Evolutionary conservation across 2,888 invertebrate species (phyloP).

Genomic region (Acleris holmiana): DNA sequence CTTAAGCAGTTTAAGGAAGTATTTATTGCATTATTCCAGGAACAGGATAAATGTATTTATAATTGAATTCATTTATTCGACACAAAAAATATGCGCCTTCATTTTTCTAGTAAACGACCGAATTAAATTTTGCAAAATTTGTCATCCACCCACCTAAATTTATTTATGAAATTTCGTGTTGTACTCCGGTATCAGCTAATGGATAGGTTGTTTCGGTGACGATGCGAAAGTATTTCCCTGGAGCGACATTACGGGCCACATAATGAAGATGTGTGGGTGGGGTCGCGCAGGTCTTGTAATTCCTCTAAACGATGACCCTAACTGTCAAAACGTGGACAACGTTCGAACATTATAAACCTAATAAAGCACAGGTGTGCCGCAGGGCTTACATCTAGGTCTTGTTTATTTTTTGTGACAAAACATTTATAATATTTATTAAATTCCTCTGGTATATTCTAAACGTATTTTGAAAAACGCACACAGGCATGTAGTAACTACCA

Average conservation of each 20-base stretch:
- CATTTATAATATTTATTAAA: too few species aligned
- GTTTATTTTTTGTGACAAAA: too few species aligned
- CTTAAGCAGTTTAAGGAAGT: too few species aligned
- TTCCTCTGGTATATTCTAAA: too few species aligned
- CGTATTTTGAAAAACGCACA: too few species aligned
- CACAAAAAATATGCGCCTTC: not conserved
- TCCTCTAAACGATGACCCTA: slow-evolving; percentile 44
- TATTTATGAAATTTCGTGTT: slow-evolving; percentile 28
- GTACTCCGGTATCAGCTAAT: slow-evolving; percentile 39
- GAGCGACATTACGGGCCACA: slow-evolving; percentile 62
- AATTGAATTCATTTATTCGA: too few species aligned
- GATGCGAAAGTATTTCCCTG: slow-evolving; percentile 55
- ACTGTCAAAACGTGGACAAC: slow-evolving; percentile 17
- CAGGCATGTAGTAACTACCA: too few species aligned
- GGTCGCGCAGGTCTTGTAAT: slow-evolving; percentile 55
- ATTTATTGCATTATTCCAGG: too few species aligned
- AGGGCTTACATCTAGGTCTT: not conserved
- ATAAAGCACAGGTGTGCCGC: not conserved
- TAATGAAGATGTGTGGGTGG: slow-evolving; percentile 73
- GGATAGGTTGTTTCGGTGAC: slow-evolving; percentile 42
- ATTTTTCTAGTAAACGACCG: not conserved
- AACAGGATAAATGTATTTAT: too few species aligned
- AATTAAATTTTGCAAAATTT: slow-evolving; percentile 19
- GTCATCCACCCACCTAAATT: slow-evolving; percentile 16
- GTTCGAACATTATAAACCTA: slow-evolving; percentile 10